These are phyloP conservation scores for Pituophis catenifer DNA, from an alignment of 2,113 vertebrate species.

Conservation along the genomic window DNA sequence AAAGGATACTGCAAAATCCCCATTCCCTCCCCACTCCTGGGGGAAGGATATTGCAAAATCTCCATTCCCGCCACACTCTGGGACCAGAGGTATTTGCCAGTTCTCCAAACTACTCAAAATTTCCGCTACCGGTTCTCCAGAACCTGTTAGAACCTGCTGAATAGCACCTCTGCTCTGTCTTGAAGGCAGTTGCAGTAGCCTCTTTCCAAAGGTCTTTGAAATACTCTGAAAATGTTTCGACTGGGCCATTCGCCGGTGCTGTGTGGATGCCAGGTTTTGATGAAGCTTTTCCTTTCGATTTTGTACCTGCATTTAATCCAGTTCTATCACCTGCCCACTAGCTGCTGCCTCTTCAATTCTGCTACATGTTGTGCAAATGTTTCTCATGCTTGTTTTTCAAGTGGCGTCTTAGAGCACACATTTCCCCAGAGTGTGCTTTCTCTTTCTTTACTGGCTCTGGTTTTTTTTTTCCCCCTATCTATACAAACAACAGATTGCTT, in stretches of 20 bases:
- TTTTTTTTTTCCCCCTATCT: constrained; percentile 2
- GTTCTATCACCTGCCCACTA: not conserved
- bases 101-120: no score
- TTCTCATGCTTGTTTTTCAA: constrained; percentile 59
- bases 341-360: constrained; percentile 29
- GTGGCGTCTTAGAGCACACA: constrained; percentile 55
- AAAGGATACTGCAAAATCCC: no score
- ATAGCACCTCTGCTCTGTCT: not conserved
- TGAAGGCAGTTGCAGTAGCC: not conserved
- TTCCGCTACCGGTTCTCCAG: no score
- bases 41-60: no score
- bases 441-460: constrained; percentile 52
- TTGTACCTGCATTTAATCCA: not conserved
- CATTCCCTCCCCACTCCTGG: no score
- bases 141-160: no score
- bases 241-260: not conserved
- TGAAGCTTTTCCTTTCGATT: not conserved
- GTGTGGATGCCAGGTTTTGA: not conserved
- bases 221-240: not conserved
- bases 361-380: constrained; percentile 42
- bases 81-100: no score
- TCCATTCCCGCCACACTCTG: no score
- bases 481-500: constrained; percentile 71
- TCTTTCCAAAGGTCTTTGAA: not conserved
- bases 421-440: constrained; percentile 59